A percentile compares a stretch with the other conserved stretches of the same genome.
phyloP scores from a whole-genome alignment of 2,888 invertebrate species.

The Frankliniella fusca region DNA sequence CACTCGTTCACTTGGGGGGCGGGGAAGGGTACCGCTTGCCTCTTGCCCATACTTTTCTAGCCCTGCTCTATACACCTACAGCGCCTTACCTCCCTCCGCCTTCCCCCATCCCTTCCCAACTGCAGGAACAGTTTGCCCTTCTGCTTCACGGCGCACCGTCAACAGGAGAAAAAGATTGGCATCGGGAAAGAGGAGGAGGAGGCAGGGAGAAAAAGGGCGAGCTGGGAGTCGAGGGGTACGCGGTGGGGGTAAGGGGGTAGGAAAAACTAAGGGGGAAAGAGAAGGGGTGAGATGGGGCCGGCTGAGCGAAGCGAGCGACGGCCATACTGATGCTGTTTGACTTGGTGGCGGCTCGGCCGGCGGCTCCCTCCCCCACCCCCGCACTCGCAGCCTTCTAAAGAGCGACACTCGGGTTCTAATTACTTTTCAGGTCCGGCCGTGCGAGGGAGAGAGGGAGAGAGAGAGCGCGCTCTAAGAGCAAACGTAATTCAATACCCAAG shows the following conservation, averaged over 20 bases:
- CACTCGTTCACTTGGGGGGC: too few relatives aligned
- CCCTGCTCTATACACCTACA: background rate
- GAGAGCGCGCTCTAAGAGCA: too few relatives aligned
- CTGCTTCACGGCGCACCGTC: conserved; percentile 14
- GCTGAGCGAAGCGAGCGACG: background rate
- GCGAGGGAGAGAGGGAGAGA: too few relatives aligned
- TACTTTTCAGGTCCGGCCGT: background rate
- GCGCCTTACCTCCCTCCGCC: background rate
- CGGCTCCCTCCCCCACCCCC: background rate
- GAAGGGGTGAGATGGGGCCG: background rate
- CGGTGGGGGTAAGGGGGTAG: background rate
- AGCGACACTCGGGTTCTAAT: background rate
- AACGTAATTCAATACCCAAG: too few relatives aligned
- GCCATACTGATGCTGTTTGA: conserved; percentile 24
- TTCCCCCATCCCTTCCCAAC: background rate
- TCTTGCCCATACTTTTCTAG: too few relatives aligned
- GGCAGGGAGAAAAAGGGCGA: background rate
- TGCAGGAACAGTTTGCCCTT: conserved; percentile 19
- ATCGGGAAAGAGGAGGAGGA: background rate
- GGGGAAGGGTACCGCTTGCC: too few relatives aligned
- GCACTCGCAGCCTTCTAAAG: background rate
- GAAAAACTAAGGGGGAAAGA: background rate
- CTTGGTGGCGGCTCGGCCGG: background rate
- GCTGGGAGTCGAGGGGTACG: background rate
- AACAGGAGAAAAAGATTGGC: conserved; percentile 20